A percentile compares a stretch with the other conserved stretches of the same genome.
Conservation (phyloP, 2,797 vertebrate species). For the Sebastes taczanowskii region DNA sequence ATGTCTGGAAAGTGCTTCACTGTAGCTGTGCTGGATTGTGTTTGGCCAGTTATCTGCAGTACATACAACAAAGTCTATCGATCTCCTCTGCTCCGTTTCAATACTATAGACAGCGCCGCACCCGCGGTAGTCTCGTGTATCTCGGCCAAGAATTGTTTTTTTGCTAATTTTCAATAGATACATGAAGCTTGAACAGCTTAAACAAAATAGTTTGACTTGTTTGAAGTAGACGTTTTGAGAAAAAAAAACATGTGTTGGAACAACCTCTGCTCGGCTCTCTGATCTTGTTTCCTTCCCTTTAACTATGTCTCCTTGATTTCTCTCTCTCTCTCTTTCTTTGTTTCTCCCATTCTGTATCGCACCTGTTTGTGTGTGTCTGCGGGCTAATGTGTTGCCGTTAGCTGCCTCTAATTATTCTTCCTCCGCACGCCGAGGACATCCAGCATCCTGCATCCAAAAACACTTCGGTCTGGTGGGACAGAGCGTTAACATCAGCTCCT, state of each 20-base stretch:
- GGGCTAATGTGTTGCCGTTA: background rate
- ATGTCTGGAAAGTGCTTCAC: background rate
- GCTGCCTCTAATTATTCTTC: constrained; percentile 1
- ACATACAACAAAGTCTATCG: background rate
- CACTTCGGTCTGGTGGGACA: constrained; percentile 43
- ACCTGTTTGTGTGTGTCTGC: background rate
- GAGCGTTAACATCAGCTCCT: constrained; percentile 83
- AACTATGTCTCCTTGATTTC: background rate
- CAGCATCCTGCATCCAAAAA: constrained; percentile 5
- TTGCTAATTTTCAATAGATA: too few species aligned
- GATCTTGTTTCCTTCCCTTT: background rate
- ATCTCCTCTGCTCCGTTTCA: background rate
- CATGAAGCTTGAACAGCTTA: background rate
- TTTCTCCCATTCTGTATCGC: background rate
- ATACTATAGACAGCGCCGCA: too few species aligned
- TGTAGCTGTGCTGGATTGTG: too few species aligned
- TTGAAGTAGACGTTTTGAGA: background rate
- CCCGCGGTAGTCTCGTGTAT: too few species aligned
- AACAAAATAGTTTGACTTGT: background rate
- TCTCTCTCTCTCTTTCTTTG: background rate
- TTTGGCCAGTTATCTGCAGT: too few species aligned
- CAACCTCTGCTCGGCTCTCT: background rate
- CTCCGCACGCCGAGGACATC: background rate
- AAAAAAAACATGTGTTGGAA: background rate
- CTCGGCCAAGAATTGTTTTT: too few species aligned